Base-by-base conservation (phyloP, 2,888 invertebrate genomes). In the Myathropa florea region DNA sequence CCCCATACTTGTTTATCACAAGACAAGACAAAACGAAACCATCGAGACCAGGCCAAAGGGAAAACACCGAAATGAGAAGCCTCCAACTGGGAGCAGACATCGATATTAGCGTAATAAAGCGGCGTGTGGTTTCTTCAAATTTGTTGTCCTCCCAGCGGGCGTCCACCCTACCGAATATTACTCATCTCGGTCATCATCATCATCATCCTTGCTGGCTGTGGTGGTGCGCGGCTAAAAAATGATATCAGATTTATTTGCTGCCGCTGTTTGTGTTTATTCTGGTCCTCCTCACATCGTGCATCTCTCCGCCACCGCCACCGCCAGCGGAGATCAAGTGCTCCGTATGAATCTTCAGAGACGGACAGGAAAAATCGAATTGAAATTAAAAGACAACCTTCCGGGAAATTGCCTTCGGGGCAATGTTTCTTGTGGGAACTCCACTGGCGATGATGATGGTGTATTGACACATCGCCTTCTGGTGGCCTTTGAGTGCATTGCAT, bases 31-130 rank as follows among this genome's bases (percentile, higher is more conserved):
- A 73, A 83, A 80, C 82, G 36, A 53, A 64, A 36, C 61, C 39
- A 65, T 61, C 46, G 30, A 55, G 63, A 63, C 21, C 71, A 14
- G 39, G 39, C 46, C 26, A 75, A 78, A 86, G 73, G 72, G 64
- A 77, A 70, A 18, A 46, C 46, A 78, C 23, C 82, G 24, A 77
- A 68, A 77, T 67, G 64, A 78, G 71, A 71, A 72, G 76, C 68
- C 3, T 68, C 83, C 78, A 72, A 77, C 84, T 77, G 82, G 72
- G 73, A 82, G 77, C 85, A 86, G 82, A 82, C 85, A 86, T 86
- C 82, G 85, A 86, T 86, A 86, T 86, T 82, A 86, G 85, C 85
- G 82, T 86, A 86, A 86, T 86, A 86, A 86, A 86, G 79, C 83
- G 83, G 83, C 85, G 85, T 86, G 86, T 86, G 86, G 86, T 86